Percentiles rank a stretch among this genome's conserved stretches.
phyloP scores from a whole-genome alignment of 2,113 vertebrate species.

The Bothrops jararaca region DNA sequence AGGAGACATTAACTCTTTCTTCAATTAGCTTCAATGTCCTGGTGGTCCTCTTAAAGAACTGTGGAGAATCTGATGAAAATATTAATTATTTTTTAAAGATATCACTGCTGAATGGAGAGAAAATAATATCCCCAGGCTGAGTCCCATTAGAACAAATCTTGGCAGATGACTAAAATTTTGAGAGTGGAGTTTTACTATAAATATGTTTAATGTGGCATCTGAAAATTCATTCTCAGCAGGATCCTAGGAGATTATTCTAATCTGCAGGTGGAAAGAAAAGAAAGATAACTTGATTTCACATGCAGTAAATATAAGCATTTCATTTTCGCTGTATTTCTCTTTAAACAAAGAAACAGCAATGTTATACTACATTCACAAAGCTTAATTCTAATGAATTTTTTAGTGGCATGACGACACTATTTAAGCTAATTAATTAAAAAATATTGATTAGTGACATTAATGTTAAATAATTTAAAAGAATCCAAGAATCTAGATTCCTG shows the following conservation, averaged over 20 bases:
- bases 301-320: slow-evolving; percentile 44
- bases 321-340: background rate
- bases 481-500: slow-evolving; percentile 22
- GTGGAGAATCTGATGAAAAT: slow-evolving; percentile 47
- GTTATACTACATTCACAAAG: slow-evolving; percentile 23
- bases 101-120: slow-evolving; percentile 9
- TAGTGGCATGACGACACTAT: slow-evolving; percentile 38
- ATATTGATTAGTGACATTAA: slow-evolving; percentile 33
- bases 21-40: slow-evolving; percentile 56
- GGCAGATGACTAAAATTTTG: slow-evolving; percentile 40
- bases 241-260: slow-evolving; percentile 58
- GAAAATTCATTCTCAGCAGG: slow-evolving; percentile 52
- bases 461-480: slow-evolving; percentile 23
- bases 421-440: slow-evolving; percentile 45
- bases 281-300: slow-evolving; percentile 46
- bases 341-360: slow-evolving; percentile 28
- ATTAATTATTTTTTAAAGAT: slow-evolving; percentile 43
- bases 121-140: slow-evolving; percentile 41
- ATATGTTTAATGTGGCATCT: slow-evolving; percentile 54
- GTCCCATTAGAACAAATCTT: slow-evolving; percentile 25
- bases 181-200: slow-evolving; percentile 45
- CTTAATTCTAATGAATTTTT: slow-evolving; percentile 55
- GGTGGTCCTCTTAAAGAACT: slow-evolving; percentile 52
- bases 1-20: slow-evolving; percentile 64
- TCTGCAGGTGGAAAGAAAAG: slow-evolving; percentile 54